Evolutionary conservation across 2,797 vertebrate species (phyloP), one percentile per base, ranked within the genome.

Genomic region (Myoxocephalus aenaeus): DNA sequence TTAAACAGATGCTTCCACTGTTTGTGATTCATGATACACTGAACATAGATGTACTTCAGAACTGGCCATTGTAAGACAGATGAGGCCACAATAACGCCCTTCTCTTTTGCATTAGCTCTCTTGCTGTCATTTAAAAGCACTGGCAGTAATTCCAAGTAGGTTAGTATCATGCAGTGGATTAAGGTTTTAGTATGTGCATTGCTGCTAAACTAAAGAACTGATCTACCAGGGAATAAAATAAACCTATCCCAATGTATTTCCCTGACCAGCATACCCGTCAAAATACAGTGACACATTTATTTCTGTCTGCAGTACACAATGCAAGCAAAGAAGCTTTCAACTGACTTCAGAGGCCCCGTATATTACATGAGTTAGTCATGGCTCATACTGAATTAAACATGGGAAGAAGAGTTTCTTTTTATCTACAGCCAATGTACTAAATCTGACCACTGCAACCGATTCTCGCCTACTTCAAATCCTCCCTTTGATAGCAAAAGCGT

Each of bases 341-440:
- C 81, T 70, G 79, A 89, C 87, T 91, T 90, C 89, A 85, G 76
- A 89, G 69, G 86, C 81, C 80, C 70, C 63, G 72, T 86, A 77
- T 68, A 88, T 90, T 92, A 89, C 92, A 93, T 64, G 82, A 89
- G 90, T 93, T 92, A 90, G 91, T 91, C 92, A 92, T 85, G 92
- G 89, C 86, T 92, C 89, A 90, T 85, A 90, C 86, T 90, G 92
- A 93, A 93, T 90, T 88, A 91, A 94, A 92, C 89, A 92, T 90
- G 86, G 90, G 83, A 88, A 86, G 83, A 90, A 86, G 85, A 89
- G 81, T 87, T 93, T 77, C 87, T 90, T 93, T 93, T 94, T 91
- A 93, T 94, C 91, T 91, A 29, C 85, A 91, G 92, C 90, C 92
- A 91, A 91, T 88, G 85, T 89, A 83, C 86, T 91, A 91, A 93